Evolutionary conservation across 2,888 invertebrate genomes (phyloP), one percentile per base, ranked within the genome.

Genomic region (Phyto melanocephala): DNA sequence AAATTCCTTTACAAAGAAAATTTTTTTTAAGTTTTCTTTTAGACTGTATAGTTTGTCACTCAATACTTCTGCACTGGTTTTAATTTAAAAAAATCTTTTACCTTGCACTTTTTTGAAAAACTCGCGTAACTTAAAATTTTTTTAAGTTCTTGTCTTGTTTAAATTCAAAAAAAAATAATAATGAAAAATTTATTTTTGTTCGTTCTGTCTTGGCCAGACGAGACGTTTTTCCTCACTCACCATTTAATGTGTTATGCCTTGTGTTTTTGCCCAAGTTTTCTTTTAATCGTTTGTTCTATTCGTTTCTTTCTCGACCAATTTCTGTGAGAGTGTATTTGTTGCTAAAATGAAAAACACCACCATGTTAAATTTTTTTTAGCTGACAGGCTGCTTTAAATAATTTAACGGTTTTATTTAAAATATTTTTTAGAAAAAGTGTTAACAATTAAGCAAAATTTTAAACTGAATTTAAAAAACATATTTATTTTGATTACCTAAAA

Each of bases 191-290:
- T 75, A 0, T 40, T 70, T 54, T 62, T 54, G 40, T 67, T 65
- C 56, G 35, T 79, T 75, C 37, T 75, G 75, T 82, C 67, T 75
- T 67, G 54, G 65, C 70, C 75, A 79, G 79, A 76, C 79, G 75
- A 79, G 71, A 82, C 82, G 82, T 82, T 82, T 82, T 82, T 82
- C 82, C 82, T 82, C 82, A 82, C 82, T 82, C 82, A 79, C 82
- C 82, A 76, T 76, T 82, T 79, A 82, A 82, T 79, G 82, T 71
- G 67, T 82, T 82, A 82, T 82, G 81, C 72, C 75, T 45, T 54
- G 71, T 82, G 79, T 71, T 82, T 77, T 75, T 82, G 79, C 75
- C 76, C 15, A 71, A 68, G 20, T 71, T 82, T 71, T 79, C 70
- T 76, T 80, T 80, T 74, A 54, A 13, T 79, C 37, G 58, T 17